These are phyloP conservation scores for Charanyca ferruginea DNA, from an alignment of 2,888 invertebrate species.

Conservation along the genomic window DNA sequence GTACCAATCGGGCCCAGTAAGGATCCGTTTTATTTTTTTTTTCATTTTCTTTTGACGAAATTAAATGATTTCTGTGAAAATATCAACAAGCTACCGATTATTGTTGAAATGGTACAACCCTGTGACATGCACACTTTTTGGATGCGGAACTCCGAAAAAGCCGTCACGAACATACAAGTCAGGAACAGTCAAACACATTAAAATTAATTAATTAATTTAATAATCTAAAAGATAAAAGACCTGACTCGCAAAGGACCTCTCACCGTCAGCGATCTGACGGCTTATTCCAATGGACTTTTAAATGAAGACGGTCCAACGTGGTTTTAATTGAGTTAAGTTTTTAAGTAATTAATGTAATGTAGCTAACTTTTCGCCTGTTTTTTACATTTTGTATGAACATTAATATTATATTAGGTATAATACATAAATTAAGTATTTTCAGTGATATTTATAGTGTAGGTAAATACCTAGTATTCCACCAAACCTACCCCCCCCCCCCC, in stretches of 20 bases:
- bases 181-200: constrained; percentile 41
- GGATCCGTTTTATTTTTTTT: no score
- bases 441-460: neutral
- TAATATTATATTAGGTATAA: no score
- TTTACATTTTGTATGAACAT: constrained; percentile 14
- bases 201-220: constrained; percentile 45
- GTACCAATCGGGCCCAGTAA: no score
- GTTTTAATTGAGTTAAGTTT: constrained; percentile 43
- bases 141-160: neutral
- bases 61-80: no score
- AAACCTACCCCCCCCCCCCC: no score
- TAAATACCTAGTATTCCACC: no score
- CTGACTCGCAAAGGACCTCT: constrained; percentile 36
- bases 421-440: no score
- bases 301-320: constrained; percentile 44
- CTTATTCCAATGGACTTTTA: constrained; percentile 40
- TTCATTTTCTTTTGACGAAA: no score
- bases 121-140: neutral
- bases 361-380: constrained; percentile 34
- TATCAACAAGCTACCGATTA: no score
- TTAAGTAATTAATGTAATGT: constrained; percentile 36
- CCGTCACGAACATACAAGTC: constrained; percentile 13
- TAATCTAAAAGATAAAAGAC: constrained; percentile 39
- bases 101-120: neutral
- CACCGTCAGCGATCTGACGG: constrained; percentile 44